phyloP scores from a whole-genome alignment of 2,888 invertebrate species.

The Boloria euphrosyne region DNA sequence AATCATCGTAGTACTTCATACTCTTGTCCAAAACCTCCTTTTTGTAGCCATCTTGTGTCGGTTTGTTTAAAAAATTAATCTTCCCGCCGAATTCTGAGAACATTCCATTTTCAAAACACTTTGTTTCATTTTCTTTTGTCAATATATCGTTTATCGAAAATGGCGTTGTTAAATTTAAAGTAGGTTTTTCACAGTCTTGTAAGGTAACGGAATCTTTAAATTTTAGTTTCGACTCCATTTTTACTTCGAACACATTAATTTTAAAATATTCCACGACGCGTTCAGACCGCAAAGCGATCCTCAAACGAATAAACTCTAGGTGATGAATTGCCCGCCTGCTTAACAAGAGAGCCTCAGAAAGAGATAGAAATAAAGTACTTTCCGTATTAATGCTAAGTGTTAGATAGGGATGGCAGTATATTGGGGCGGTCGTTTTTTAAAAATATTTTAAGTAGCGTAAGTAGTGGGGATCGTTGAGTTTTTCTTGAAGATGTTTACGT shows the following conservation, averaged over 20 bases:
- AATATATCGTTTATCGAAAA: conserved; percentile 89
- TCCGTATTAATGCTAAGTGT: conserved; percentile 28
- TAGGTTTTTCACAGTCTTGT: conserved; percentile 73
- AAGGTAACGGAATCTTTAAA: conserved; percentile 62
- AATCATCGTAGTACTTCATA: conserved; percentile 72
- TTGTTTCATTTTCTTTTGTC: conserved; percentile 79
- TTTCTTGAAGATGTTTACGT: conserved; percentile 82
- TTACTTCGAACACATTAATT: conserved; percentile 56
- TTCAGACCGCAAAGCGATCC: conserved; percentile 72
- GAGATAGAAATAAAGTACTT: conserved; percentile 53
- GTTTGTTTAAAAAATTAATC: conserved; percentile 61
- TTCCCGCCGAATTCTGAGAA: conserved; percentile 68
- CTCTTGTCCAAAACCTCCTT: conserved; percentile 69
- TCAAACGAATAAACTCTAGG: conserved; percentile 79
- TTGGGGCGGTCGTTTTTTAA: conserved; percentile 73
- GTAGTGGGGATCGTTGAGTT: conserved; percentile 81
- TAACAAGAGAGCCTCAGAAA: conserved; percentile 70
- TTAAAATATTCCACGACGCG: conserved; percentile 57
- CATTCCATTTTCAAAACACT: conserved; percentile 72
- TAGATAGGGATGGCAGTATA: conserved; percentile 54
- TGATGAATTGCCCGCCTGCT: conserved; percentile 78
- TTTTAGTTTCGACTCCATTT: conserved; percentile 75
- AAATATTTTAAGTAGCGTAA: conserved; percentile 77
- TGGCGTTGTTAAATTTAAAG: conserved; percentile 81
- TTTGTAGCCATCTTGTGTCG: conserved; percentile 58